Evolutionary conservation across 2,113 vertebrate species (phyloP).

Genomic region (Grus americana): DNA sequence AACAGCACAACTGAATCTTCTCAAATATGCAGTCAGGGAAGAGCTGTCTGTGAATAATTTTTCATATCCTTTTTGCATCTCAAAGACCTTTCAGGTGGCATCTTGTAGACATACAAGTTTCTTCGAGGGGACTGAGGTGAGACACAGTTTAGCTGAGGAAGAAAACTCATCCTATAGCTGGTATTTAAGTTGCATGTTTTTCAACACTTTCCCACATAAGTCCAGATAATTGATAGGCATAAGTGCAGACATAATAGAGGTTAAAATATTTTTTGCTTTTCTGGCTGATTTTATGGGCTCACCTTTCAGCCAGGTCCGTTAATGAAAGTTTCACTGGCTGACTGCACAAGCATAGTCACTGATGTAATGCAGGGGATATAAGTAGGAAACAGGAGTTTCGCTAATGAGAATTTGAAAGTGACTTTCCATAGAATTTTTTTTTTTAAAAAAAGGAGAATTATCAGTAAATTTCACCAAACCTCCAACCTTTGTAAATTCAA

Average conservation of each 20-base stretch:
- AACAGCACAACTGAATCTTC: background rate
- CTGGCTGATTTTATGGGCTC: background rate
- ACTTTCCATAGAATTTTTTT: background rate
- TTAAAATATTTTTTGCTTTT: background rate
- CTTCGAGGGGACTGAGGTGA: background rate
- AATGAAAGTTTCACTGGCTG: background rate
- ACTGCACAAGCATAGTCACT: background rate
- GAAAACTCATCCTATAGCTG: background rate
- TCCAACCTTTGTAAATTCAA: background rate
- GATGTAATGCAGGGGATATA: background rate
- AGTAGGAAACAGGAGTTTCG: background rate
- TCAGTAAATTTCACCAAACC: background rate
- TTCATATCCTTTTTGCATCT: background rate
- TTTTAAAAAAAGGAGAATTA: background rate
- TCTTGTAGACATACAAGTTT: background rate
- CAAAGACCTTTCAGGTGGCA: background rate
- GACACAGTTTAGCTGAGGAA: background rate
- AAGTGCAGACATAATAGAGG: background rate
- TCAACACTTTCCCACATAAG: background rate
- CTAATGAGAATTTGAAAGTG: background rate
- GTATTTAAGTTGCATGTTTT: background rate
- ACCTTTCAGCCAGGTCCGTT: background rate
- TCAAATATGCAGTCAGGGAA: background rate
- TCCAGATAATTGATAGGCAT: background rate
- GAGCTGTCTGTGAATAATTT: background rate